phyloP scores from a whole-genome alignment of 2,888 invertebrate species.

The Creontiades dilutus region DNA sequence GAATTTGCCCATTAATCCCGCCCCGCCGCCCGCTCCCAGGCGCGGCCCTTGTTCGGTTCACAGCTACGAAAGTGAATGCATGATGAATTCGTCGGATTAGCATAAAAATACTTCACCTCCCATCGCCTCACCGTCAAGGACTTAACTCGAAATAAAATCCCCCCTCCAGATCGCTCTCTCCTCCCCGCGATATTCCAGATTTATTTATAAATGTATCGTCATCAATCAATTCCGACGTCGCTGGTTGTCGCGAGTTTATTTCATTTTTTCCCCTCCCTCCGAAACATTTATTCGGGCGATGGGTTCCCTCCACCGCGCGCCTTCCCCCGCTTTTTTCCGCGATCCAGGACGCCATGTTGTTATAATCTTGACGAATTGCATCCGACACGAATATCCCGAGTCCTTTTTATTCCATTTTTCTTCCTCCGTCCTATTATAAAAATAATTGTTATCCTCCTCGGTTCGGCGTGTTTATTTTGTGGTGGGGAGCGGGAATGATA shows the following conservation, averaged over 20 bases:
- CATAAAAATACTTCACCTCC: constrained; percentile 35
- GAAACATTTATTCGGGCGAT: constrained; percentile 46
- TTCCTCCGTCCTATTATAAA: not conserved
- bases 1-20: not conserved
- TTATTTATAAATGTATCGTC: constrained; percentile 59
- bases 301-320: not conserved
- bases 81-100: constrained; percentile 57
- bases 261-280: constrained; percentile 3
- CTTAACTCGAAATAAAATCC: constrained; percentile 3
- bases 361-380: constrained; percentile 62
- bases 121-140: not conserved
- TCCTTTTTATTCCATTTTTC: not conserved
- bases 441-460: not conserved
- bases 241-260: not conserved
- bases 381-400: not conserved
- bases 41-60: not conserved
- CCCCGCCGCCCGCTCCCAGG: not conserved
- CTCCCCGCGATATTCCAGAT: constrained; percentile 3
- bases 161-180: not conserved
- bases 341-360: constrained; percentile 1
- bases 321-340: not conserved
- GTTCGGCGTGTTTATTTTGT: not conserved
- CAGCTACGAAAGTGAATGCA: constrained; percentile 46
- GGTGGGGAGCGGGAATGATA: not conserved
- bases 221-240: constrained; percentile 59